Conservation (phyloP, 2,888 invertebrate species). For the Athripsodes cinereus region DNA sequence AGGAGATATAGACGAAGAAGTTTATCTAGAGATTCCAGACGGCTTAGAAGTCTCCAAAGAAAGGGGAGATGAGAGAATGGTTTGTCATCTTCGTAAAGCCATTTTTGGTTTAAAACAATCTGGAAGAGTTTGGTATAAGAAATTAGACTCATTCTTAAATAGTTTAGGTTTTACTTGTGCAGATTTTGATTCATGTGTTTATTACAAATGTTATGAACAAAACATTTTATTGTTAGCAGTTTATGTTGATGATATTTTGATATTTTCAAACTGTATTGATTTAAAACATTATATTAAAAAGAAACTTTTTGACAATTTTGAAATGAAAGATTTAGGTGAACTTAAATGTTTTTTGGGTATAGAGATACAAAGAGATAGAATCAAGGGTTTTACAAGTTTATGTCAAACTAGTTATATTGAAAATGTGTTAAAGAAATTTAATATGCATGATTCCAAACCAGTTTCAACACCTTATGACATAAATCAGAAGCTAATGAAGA, state of each 20-base stretch:
- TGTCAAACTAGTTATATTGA: background rate
- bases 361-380: constrained; percentile 1
- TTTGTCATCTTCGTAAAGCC: background rate
- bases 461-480: background rate
- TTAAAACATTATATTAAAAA: background rate
- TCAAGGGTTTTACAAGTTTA: background rate
- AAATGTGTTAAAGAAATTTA: background rate
- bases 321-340: constrained; percentile 6
- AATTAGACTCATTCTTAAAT: background rate
- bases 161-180: background rate
- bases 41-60: constrained; percentile 6
- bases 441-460: background rate
- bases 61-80: background rate
- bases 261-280: background rate
- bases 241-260: constrained; percentile 1
- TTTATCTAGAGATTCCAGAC: background rate
- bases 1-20: constrained; percentile 4
- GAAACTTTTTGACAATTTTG: background rate
- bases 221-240: background rate
- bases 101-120: constrained; percentile 3
- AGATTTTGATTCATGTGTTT: constrained; percentile 2
- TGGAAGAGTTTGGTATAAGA: constrained; percentile 1
- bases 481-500: background rate
- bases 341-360: background rate
- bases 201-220: background rate